Evolutionary conservation across 2,888 invertebrate species (phyloP), one percentile per base, ranked within the genome.

Genomic region (Crematogaster levior): DNA sequence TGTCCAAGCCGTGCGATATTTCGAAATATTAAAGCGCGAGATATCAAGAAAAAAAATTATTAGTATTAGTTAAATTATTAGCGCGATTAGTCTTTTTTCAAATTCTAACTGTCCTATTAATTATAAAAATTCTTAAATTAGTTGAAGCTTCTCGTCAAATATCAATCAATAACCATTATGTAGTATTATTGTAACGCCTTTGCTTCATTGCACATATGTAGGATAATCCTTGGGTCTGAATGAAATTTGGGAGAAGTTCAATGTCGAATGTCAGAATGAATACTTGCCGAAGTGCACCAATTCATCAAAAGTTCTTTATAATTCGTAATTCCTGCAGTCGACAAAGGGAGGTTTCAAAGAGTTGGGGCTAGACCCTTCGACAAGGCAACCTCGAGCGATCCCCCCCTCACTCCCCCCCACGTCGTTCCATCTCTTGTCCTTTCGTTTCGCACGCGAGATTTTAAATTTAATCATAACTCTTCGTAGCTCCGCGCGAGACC

Each of bases 391-490:
- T 75, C 65, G 74, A 81, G 43, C 84, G 66, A 70, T 74, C 58
- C 68, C 63, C 60, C 66, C 66, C 48, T 68, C 34, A 51, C 61
- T 74, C 82, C 63, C 40, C 79, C 63, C 56, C 30, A 15, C 63
- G 66, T 68, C 73, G 66, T 37, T 85, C 81, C 81, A 77, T 84
- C 82, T 70, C 84, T 84, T 72, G 66, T 86, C 81, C 84, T 83
- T 85, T 83, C 77, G 86, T 85, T 81, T 86, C 85, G 86, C 90
- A 88, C 89, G 89, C 90, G 79, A 90, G 87, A 90, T 90, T 90
- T 90, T 86, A 85, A 89, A 91, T 91, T 89, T 91, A 89, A 91
- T 85, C 81, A 81, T 90, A 90, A 91, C 88, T 91, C 88, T 84
- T 86, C 80, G 63, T 68, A 74, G 40, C 24, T 74, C 74, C 82